phyloP scores from a whole-genome alignment of 1,140 invertebrate genomes.

The Brachionus asplanchnoidis region DNA sequence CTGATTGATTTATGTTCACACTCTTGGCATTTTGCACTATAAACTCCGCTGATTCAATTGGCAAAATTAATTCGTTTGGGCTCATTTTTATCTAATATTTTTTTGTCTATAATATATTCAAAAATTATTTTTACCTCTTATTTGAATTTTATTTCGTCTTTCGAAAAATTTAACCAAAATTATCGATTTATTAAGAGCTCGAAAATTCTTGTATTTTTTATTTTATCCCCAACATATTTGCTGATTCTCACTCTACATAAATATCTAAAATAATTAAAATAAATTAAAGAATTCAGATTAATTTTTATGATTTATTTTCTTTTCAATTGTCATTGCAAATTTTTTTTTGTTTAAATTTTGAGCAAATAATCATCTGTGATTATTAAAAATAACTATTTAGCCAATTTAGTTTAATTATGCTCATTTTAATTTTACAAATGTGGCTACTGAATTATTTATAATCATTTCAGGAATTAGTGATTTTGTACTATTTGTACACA shows the following conservation, averaged over 20 bases:
- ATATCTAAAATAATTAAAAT: not conserved
- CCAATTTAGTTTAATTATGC: no score
- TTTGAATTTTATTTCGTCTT: not conserved
- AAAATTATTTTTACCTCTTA: not conserved
- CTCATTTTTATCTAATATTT: not conserved
- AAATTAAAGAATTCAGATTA: not conserved
- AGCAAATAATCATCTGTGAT: no score
- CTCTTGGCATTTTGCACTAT: slow-evolving; percentile 7
- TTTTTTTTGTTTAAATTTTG: no score
- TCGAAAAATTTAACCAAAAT: not conserved
- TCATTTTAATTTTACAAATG: no score
- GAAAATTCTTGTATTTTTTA: not conserved
- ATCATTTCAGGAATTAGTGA: no score
- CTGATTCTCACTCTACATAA: not conserved
- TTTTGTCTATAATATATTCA: not conserved
- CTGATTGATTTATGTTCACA: not conserved
- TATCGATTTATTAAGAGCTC: not conserved
- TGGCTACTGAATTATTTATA: no score
- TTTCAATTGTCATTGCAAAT: not conserved
- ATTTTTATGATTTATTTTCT: not conserved
- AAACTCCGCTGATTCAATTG: slow-evolving; percentile 34
- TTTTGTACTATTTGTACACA: no score
- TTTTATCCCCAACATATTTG: not conserved
- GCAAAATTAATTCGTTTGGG: not conserved
- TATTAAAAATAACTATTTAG: no score